A percentile compares a stretch with the other conserved stretches of the same genome.
phyloP scores from a whole-genome alignment of 2,797 vertebrate species.

The Channa striata region DNA sequence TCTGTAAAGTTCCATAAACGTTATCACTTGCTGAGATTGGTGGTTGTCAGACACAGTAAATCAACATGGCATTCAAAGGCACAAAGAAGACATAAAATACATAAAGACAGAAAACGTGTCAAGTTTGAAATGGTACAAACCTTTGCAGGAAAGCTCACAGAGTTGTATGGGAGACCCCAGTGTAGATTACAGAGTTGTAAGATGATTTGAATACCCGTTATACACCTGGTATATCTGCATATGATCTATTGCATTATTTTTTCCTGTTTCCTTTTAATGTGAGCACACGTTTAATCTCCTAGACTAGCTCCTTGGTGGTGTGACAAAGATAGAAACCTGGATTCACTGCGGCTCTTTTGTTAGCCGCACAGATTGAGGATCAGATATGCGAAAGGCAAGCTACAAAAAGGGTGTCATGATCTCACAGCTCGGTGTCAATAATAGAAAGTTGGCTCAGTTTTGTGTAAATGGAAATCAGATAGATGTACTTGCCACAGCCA shows the following conservation, averaged over 20 bases:
- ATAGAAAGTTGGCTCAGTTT: background rate
- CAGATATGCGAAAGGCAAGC: constrained; percentile 8
- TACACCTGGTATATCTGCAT: background rate
- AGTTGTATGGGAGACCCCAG: background rate
- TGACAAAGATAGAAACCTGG: background rate
- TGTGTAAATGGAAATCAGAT: constrained; percentile 4
- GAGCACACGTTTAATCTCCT: background rate
- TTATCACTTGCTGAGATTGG: background rate
- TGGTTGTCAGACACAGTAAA: background rate
- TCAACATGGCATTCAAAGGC: background rate
- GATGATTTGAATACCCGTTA: background rate
- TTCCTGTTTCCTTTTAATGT: background rate
- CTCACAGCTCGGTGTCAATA: constrained; percentile 1
- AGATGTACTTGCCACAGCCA: background rate
- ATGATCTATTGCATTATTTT: background rate
- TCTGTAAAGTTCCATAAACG: background rate
- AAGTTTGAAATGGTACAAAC: too few relatives aligned
- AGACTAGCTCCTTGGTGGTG: background rate
- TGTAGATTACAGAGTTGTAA: background rate
- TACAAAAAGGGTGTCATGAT: background rate
- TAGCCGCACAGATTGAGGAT: background rate
- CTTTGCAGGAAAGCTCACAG: background rate
- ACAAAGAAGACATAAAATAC: background rate
- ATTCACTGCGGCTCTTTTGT: background rate
- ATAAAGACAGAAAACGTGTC: too few relatives aligned